phyloP scores from a whole-genome alignment of 2,888 invertebrate genomes.

The Cantharis flavilabris region DNA sequence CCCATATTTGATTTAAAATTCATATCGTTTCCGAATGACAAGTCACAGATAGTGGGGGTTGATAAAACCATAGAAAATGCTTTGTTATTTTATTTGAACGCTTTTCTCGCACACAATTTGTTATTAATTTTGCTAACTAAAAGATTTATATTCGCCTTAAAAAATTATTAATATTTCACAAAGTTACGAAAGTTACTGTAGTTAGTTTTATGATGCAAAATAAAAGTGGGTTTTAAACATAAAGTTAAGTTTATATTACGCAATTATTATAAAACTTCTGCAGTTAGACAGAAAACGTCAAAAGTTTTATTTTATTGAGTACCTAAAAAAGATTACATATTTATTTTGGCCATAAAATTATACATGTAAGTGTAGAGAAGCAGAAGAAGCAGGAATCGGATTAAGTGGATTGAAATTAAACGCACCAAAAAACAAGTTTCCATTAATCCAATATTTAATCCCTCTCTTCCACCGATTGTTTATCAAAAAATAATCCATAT shows the following conservation, averaged over 20 bases:
- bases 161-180: not conserved
- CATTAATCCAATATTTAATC: not conserved
- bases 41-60: conserved; percentile 16
- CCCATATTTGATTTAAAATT: conserved; percentile 22
- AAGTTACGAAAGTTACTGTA: not conserved
- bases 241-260: not conserved
- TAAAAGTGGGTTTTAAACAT: not conserved
- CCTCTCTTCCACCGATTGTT: not conserved
- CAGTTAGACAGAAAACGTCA: not conserved
- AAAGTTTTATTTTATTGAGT: not conserved
- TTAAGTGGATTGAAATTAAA: not conserved
- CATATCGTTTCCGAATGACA: conserved; percentile 16
- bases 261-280: not conserved
- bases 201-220: not conserved
- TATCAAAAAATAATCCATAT: not conserved
- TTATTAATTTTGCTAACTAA: not conserved
- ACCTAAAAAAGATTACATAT: not conserved
- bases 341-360: not conserved
- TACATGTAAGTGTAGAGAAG: not conserved
- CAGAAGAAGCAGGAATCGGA: not conserved
- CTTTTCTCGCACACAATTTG: not conserved
- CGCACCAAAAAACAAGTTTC: not conserved
- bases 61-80: conserved; percentile 3
- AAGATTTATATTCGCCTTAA: not conserved
- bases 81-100: not conserved